Percentiles rank a stretch among this genome's conserved stretches.
phyloP scores from a whole-genome alignment of 2,888 invertebrate genomes.

The Synergus laeviventris region DNA sequence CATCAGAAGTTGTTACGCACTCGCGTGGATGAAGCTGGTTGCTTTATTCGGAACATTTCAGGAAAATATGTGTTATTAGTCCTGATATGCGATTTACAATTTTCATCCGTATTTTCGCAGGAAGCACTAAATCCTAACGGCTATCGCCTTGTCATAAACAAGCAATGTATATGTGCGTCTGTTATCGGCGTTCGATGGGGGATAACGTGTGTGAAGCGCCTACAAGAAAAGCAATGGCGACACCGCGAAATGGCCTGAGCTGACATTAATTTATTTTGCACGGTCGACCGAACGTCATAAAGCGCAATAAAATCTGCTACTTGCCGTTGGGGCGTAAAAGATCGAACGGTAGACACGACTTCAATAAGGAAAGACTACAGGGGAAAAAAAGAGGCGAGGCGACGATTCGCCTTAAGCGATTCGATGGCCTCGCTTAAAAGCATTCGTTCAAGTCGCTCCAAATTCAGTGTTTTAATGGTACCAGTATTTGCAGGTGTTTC shows the following conservation, averaged over 20 bases:
- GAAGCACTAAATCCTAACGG: constrained; percentile 29
- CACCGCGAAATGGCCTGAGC: constrained; percentile 34
- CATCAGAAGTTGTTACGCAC: neutral
- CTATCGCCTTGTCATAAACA: constrained; percentile 35
- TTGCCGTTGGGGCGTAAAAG: constrained; percentile 36
- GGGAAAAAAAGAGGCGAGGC: constrained; percentile 29
- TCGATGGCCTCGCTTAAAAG: constrained; percentile 33
- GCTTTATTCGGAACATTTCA: constrained; percentile 16
- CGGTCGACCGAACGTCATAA: constrained; percentile 34
- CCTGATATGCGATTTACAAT: neutral
- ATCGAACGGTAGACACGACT: constrained; percentile 12
- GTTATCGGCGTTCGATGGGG: constrained; percentile 4
- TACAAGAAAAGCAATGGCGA: constrained; percentile 37
- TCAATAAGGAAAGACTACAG: constrained; percentile 16
- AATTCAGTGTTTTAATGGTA: constrained; percentile 30
- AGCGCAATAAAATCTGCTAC: constrained; percentile 37
- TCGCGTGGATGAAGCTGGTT: neutral
- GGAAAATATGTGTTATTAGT: neutral
- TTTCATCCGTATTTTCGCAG: constrained; percentile 18
- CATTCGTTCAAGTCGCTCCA: constrained; percentile 22
- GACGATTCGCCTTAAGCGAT: constrained; percentile 33
- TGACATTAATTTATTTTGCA: constrained; percentile 26
- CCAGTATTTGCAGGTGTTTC: constrained; percentile 30
- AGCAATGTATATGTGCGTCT: constrained; percentile 18
- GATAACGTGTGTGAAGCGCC: constrained; percentile 30